Evolutionary conservation across 2,797 vertebrate species (phyloP).

Genomic region (Micromesistius poutassou): DNA sequence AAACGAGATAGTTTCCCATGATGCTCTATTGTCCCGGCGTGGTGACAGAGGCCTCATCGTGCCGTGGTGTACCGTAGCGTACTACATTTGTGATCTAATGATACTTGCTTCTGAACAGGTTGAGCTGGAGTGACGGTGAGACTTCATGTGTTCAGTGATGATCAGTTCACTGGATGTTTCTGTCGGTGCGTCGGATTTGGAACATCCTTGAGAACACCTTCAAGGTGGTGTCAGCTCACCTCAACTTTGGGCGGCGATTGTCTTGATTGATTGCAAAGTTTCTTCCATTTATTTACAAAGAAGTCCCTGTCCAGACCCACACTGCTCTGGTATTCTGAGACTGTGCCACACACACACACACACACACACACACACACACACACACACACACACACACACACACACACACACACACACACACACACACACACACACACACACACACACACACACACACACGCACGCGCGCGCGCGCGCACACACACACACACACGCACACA

Average conservation of each 20-base stretch:
- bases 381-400: slow-evolving; percentile 10
- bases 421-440: slow-evolving; percentile 19
- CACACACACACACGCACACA: slow-evolving; percentile 12
- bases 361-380: slow-evolving; percentile 12
- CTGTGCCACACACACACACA: slow-evolving; percentile 9
- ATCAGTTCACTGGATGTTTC: not conserved
- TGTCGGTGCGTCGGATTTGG: not conserved
- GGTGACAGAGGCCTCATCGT: not conserved
- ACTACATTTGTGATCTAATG: not conserved
- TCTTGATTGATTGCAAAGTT: slow-evolving; percentile 45
- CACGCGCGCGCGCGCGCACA: slow-evolving; percentile 11
- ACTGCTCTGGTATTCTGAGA: slow-evolving; percentile 49
- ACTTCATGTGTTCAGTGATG: not conserved
- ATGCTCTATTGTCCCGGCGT: not conserved
- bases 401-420: slow-evolving; percentile 24
- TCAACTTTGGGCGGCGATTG: slow-evolving; percentile 38
- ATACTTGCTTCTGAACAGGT: not conserved
- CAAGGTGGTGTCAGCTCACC: not conserved
- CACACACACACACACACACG: slow-evolving; percentile 11
- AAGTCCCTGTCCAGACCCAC: not conserved
- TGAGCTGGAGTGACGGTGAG: not conserved
- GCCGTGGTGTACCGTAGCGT: not conserved
- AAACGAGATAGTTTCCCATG: not conserved
- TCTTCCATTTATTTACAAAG: slow-evolving; percentile 29
- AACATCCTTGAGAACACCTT: slow-evolving; percentile 15